Percentiles rank a stretch among this genome's conserved stretches.
Evolutionary conservation across 2,888 invertebrate species (phyloP).

Genomic region (Meiosimyza platycephala): DNA sequence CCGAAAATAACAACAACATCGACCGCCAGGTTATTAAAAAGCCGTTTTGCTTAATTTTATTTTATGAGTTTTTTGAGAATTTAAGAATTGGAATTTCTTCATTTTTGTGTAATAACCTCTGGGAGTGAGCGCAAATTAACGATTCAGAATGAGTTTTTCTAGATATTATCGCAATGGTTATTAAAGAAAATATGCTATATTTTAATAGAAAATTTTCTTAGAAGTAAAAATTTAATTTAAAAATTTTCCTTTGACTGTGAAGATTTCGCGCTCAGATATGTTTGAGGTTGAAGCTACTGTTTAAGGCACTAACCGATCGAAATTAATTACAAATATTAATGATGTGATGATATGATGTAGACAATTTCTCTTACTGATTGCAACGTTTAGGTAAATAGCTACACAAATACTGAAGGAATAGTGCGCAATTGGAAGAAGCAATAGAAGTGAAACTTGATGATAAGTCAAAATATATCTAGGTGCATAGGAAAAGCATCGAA

Average conservation of each 20-base stretch:
- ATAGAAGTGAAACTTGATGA: too few species aligned
- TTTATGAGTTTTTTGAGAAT: constrained; percentile 57
- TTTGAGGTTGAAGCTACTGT: neutral
- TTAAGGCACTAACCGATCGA: neutral
- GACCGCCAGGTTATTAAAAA: constrained; percentile 53
- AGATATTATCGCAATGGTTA: constrained; percentile 27
- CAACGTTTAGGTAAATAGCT: too few species aligned
- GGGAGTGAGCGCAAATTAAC: constrained; percentile 56
- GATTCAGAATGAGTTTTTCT: constrained; percentile 56
- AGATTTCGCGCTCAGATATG: constrained; percentile 46
- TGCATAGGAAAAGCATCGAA: too few species aligned
- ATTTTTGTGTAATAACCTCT: too few species aligned
- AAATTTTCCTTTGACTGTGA: constrained; percentile 40
- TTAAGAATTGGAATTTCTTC: constrained; percentile 25
- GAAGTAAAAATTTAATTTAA: constrained; percentile 58
- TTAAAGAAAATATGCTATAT: constrained; percentile 48
- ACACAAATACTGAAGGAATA: too few species aligned
- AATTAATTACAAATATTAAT: constrained; percentile 3
- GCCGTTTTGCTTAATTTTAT: constrained; percentile 61
- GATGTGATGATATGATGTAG: neutral
- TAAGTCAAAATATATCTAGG: too few species aligned
- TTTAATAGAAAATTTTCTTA: constrained; percentile 49
- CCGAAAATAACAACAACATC: constrained; percentile 34
- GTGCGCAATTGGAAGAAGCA: too few species aligned
- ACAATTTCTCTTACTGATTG: too few species aligned